Base-by-base conservation (phyloP, 2,888 invertebrate genomes). In the Orthonychiurus folsomi region DNA sequence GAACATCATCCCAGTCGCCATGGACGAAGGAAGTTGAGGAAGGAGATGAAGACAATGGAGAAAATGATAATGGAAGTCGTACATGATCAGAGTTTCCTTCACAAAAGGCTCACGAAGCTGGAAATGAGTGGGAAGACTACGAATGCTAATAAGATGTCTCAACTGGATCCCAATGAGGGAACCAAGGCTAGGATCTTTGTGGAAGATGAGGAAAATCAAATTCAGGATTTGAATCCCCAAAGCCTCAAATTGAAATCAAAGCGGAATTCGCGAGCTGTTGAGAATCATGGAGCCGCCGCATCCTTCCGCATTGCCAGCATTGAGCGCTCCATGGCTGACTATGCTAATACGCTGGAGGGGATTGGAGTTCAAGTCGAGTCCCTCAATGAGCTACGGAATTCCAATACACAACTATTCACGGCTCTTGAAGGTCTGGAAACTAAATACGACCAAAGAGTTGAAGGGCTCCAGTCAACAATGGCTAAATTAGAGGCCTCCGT, bases 401-500 rank as follows among this genome's bases (percentile, higher is more conserved):
- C 66, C 3, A 64, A 63, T 20, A 64, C 65, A n/a, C 68, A 68
- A 61, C 47, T 69, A 28, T 70, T 70, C 55, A 64, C 62, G 25
- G 63, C 65, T 21, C 60, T 70, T 20, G 70, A 70, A 60, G 65
- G 59, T 15, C 59, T 70, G 2, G 70, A 70, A 57, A 66, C 61
- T 20, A 69, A 69, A 56, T 70, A 70, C 56, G 70, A 70, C 50
- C 62, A 65, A n/a, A 62, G 66, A 48, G 52, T 70, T 24, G 64
- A 61, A 21, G 70, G 69, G 12, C 61, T 68, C 50, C 70, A 70
- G 47, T 68, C 66, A 15, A 65, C 60, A 23, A 55, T 70, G 24
- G 66, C 65, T 12, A 63, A 62, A 59, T 37, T 70, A 15, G 70
- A 70, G 55, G 65, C 67, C 2, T 60, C 67, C 3, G 63, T 66